Conservation (phyloP, 2,888 invertebrate species). For the Anaspis maculata region DNA sequence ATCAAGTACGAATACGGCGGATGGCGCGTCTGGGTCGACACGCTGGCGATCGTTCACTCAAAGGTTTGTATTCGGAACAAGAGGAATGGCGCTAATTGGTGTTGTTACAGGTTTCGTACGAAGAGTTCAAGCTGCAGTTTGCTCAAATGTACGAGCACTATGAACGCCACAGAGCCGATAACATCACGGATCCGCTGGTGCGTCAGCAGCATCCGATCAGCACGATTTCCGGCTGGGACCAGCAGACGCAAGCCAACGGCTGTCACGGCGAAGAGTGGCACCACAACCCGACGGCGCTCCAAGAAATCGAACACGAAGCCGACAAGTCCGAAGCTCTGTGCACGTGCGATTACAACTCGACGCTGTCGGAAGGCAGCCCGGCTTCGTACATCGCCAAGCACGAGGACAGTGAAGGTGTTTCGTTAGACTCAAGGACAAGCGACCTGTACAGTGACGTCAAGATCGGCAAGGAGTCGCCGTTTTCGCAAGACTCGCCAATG, state of each 20-base stretch:
- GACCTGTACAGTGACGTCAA: conserved; percentile 55
- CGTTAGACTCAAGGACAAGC: conserved; percentile 47
- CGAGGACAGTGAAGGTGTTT: conserved; percentile 46
- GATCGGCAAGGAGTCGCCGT: conserved; percentile 52
- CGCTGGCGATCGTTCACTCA: conserved; percentile 96
- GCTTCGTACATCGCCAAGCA: conserved; percentile 41
- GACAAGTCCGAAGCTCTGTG: conserved; percentile 38
- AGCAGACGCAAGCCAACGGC: conserved; percentile 46
- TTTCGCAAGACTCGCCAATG: conserved; percentile 41
- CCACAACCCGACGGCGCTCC: conserved; percentile 24
- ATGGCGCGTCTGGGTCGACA: conserved; percentile 99
- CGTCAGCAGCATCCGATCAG: conserved; percentile 89
- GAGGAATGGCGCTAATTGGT: too few species aligned
- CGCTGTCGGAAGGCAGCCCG: conserved; percentile 45
- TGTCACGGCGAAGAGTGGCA: conserved; percentile 37
- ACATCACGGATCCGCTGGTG: conserved; percentile 91
- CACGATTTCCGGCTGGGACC: conserved; percentile 93
- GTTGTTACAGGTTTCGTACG: conserved; percentile 87
- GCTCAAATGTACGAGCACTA: conserved; percentile 97
- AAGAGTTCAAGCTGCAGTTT: conserved; percentile 95
- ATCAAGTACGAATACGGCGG: conserved; percentile 99
- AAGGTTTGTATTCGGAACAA: conserved; percentile 61
- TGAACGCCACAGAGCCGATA: conserved; percentile 86
- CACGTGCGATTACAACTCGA: conserved; percentile 43
- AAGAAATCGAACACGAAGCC: conserved; percentile 32